Conservation (phyloP, 1,140 invertebrate genomes). For the Triops longicaudatus region DNA sequence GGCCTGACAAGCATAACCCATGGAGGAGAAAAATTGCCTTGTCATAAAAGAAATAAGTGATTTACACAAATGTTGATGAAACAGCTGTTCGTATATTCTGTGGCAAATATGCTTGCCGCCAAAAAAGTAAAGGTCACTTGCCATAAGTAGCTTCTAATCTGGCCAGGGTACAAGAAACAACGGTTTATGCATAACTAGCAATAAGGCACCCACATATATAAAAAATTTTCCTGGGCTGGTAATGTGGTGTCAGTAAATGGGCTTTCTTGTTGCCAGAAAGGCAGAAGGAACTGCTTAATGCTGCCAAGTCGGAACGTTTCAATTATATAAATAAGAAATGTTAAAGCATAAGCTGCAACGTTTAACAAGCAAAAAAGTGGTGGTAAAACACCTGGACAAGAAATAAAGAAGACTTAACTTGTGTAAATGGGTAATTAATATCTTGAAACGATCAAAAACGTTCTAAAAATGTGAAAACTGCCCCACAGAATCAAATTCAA, state of each 20-base stretch:
- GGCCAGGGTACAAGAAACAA: background rate
- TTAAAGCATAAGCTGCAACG: constrained; percentile 15
- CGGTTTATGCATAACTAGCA: background rate
- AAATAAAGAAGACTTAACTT: background rate
- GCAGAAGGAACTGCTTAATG: background rate
- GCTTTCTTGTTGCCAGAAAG: background rate
- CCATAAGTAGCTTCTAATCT: background rate
- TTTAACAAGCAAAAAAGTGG: background rate
- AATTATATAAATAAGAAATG: background rate
- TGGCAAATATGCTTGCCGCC: background rate
- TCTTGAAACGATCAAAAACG: background rate
- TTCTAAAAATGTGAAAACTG: background rate
- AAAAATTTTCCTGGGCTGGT: background rate
- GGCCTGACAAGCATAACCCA: background rate
- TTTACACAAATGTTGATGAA: background rate
- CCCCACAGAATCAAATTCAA: background rate
- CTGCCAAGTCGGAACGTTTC: background rate
- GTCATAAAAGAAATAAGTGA: background rate
- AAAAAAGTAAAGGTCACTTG: background rate
- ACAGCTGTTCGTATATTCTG: constrained; percentile 7
- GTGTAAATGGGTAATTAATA: background rate
- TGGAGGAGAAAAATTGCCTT: background rate
- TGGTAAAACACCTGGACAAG: background rate
- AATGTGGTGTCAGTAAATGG: background rate
- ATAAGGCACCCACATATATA: background rate